These are phyloP conservation scores for Netelia fuscicornis DNA, from an alignment of 2,888 invertebrate genomes.

Conservation along the genomic window DNA sequence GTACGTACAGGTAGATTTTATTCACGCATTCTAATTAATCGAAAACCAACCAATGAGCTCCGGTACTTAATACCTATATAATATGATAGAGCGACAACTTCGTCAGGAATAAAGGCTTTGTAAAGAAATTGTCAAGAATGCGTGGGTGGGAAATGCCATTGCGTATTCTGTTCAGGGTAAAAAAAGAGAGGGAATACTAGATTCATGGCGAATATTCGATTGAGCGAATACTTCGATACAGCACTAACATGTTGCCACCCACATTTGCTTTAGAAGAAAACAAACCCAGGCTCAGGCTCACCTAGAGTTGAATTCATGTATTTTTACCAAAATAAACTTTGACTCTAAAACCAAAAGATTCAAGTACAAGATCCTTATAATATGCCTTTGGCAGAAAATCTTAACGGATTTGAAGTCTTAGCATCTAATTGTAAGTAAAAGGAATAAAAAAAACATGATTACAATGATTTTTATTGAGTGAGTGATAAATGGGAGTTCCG, in stretches of 20 bases:
- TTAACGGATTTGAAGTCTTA: too few species aligned
- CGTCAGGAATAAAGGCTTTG: constrained; percentile 43
- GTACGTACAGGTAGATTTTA: background rate
- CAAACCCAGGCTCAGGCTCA: background rate
- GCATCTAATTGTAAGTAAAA: too few species aligned
- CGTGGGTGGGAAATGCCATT: constrained; percentile 40
- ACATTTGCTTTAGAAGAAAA: background rate
- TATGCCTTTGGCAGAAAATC: too few species aligned
- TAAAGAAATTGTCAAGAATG: constrained; percentile 32
- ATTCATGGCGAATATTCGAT: constrained; percentile 41
- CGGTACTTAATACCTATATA: constrained; percentile 33
- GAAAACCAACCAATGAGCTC: background rate
- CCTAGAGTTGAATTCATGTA: background rate
- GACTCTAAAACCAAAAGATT: background rate
- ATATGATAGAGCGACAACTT: constrained; percentile 34
- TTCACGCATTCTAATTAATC: background rate
- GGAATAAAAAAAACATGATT: too few species aligned
- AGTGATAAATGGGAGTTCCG: too few species aligned
- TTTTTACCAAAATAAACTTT: background rate
- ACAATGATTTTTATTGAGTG: too few species aligned
- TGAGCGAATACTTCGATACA: background rate
- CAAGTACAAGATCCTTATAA: background rate
- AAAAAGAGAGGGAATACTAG: background rate
- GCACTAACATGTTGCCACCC: background rate
- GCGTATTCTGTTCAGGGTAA: constrained; percentile 39